Conservation (phyloP, 2,888 invertebrate genomes). For the Ophion obscuratus region DNA sequence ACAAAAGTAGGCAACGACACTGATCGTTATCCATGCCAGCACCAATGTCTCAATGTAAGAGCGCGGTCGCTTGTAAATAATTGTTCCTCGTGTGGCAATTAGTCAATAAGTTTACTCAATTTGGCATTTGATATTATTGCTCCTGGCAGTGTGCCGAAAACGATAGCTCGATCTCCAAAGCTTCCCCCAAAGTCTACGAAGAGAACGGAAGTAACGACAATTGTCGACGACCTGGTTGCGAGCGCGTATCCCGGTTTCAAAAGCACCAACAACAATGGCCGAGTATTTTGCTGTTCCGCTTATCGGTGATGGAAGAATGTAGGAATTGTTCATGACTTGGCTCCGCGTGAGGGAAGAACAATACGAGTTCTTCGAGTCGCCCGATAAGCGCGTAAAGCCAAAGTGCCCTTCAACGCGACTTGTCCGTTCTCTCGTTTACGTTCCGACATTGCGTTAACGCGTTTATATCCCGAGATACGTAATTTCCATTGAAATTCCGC, state of each 20-base stretch:
- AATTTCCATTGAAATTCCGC: constrained; percentile 54
- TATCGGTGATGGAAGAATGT: neutral
- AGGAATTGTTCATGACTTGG: neutral
- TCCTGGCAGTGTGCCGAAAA: no score
- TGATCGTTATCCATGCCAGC: neutral
- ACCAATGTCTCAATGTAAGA: neutral
- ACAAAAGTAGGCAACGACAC: neutral
- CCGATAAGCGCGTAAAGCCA: neutral
- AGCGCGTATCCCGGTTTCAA: neutral
- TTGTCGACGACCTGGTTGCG: neutral
- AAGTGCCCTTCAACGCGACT: neutral
- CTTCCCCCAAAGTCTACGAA: neutral
- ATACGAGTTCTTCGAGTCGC: neutral
- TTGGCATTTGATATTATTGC: neutral
- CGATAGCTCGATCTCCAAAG: neutral
- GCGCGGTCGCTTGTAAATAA: neutral
- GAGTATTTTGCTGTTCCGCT: neutral
- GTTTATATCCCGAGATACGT: constrained; percentile 12
- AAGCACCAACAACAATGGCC: neutral
- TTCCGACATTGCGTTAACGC: neutral
- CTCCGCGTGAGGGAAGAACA: no score
- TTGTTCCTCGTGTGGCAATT: neutral
- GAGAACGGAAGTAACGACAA: neutral
- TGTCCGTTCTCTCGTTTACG: constrained; percentile 8
- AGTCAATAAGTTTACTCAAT: neutral